These are phyloP conservation scores for Tiphia femorata DNA, from an alignment of 2,888 invertebrate genomes.

Conservation along the genomic window DNA sequence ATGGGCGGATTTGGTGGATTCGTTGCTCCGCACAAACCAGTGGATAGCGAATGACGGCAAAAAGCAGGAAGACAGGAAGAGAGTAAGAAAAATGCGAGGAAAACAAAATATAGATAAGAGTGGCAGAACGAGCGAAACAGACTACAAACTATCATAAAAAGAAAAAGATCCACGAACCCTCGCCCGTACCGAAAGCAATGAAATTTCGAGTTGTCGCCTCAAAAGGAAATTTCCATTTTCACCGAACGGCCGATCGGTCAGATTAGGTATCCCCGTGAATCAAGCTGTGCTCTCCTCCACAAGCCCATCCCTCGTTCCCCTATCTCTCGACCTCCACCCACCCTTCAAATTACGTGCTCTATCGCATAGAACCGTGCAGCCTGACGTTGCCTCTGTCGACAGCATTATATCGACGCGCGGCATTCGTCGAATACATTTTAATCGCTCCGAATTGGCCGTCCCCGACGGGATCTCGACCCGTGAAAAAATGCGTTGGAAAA, in stretches of 20 bases:
- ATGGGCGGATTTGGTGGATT: too few relatives aligned
- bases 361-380: neutral
- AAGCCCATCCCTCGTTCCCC: neutral
- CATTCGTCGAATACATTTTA: constrained; percentile 32
- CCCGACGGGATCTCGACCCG: constrained; percentile 23
- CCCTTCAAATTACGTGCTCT: neutral
- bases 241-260: constrained; percentile 11
- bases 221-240: constrained; percentile 31
- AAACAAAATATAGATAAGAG: too few relatives aligned
- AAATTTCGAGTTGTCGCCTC: constrained; percentile 5
- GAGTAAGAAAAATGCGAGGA: too few relatives aligned
- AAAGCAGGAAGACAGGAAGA: too few relatives aligned
- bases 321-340: neutral
- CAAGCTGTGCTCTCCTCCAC: too few relatives aligned
- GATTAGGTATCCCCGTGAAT: constrained; percentile 17
- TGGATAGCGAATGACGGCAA: too few relatives aligned
- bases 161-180: too few relatives aligned
- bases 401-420: constrained; percentile 25
- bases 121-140: too few relatives aligned
- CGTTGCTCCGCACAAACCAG: too few relatives aligned
- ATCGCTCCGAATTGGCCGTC: constrained; percentile 38
- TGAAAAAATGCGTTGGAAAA: constrained; percentile 34
- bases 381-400: constrained; percentile 9
- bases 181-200: too few relatives aligned
- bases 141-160: too few relatives aligned